These are phyloP conservation scores for Parauchenoglanis punctatus DNA, from an alignment of 2,797 vertebrate genomes.

Conservation along the genomic window DNA sequence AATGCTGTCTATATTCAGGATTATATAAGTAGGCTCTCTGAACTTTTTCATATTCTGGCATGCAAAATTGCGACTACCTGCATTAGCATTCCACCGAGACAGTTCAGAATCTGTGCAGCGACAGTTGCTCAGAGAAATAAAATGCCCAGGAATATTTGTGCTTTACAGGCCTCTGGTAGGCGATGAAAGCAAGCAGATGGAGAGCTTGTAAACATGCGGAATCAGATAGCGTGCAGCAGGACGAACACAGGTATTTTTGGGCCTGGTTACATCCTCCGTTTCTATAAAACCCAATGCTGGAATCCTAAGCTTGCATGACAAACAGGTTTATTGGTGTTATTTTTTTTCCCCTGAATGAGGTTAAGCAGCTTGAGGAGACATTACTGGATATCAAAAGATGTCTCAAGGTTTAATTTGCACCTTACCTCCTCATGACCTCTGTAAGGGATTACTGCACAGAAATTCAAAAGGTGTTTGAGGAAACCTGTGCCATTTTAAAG, in stretches of 20 bases:
- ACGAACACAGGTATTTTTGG: slow-evolving; percentile 19
- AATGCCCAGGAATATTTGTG: slow-evolving; percentile 43
- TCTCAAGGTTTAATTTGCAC: slow-evolving; percentile 17
- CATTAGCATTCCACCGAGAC: slow-evolving; percentile 28
- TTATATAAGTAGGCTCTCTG: not conserved
- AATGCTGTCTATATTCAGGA: not conserved
- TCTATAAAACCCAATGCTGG: not conserved
- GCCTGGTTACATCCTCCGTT: slow-evolving; percentile 2
- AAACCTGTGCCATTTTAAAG: not conserved
- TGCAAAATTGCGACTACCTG: not conserved
- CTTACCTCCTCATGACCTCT: slow-evolving; percentile 29
- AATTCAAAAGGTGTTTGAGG: not conserved
- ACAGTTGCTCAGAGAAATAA: slow-evolving; percentile 41
- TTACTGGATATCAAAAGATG: slow-evolving; percentile 20
- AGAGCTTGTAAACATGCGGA: slow-evolving; percentile 39
- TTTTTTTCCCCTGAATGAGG: not conserved
- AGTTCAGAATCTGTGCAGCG: slow-evolving; percentile 23
- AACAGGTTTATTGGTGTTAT: slow-evolving; percentile 33
- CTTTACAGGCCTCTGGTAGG: slow-evolving; percentile 44
- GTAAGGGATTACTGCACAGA: not conserved
- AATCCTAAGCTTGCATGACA: slow-evolving; percentile 32
- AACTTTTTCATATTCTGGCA: not conserved
- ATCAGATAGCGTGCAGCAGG: slow-evolving; percentile 16
- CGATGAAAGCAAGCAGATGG: slow-evolving; percentile 55
- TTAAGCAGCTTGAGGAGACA: slow-evolving; percentile 31